A percentile compares a stretch with the other conserved stretches of the same genome.
Evolutionary conservation across 64 coral and sea anemone genomes (phyloP).

Genomic region (Montipora foliosa): DNA sequence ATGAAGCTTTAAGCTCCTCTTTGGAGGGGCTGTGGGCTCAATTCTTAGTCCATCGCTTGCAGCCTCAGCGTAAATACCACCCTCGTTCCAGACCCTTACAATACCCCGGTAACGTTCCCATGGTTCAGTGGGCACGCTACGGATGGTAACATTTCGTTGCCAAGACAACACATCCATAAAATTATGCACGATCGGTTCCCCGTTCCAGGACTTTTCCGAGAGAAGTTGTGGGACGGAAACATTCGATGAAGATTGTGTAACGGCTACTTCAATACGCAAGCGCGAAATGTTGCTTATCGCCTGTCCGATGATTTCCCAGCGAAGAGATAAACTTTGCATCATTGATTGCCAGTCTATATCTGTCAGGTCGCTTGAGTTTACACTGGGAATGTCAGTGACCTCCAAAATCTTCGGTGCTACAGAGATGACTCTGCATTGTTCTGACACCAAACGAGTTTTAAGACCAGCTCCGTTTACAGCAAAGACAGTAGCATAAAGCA

Average conservation of each 20-base stretch:
- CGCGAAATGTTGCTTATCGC: constrained; percentile 74
- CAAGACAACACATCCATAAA: constrained; percentile 78
- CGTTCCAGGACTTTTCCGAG: constrained; percentile 45
- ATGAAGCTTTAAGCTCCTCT: constrained; percentile 34
- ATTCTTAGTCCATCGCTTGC: constrained; percentile 60
- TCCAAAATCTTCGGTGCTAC: constrained; percentile 79
- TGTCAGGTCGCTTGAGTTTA: constrained; percentile 48
- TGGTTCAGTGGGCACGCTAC: constrained; percentile 18
- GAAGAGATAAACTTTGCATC: constrained; percentile 69
- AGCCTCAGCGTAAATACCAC: constrained; percentile 71
- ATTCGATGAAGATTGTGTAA: constrained; percentile 51
- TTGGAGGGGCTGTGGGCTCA: constrained; percentile 70
- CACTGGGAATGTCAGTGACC: constrained; percentile 62
- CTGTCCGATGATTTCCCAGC: constrained; percentile 68
- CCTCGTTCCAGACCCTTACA: constrained; percentile 65
- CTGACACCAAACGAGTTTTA: constrained; percentile 53
- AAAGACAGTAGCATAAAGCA: constrained; percentile 72
- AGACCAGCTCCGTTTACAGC: constrained; percentile 65
- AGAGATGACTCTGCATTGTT: constrained; percentile 64
- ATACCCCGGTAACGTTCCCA: constrained; percentile 78
- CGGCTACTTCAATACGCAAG: constrained; percentile 75
- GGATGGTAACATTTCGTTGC: constrained; percentile 78
- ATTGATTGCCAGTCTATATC: constrained; percentile 92
- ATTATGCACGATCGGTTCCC: constrained; percentile 65
- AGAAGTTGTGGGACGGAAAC: constrained; percentile 29